Conservation (phyloP, 2,888 invertebrate species). For the Polydrusus pterygomalis region DNA sequence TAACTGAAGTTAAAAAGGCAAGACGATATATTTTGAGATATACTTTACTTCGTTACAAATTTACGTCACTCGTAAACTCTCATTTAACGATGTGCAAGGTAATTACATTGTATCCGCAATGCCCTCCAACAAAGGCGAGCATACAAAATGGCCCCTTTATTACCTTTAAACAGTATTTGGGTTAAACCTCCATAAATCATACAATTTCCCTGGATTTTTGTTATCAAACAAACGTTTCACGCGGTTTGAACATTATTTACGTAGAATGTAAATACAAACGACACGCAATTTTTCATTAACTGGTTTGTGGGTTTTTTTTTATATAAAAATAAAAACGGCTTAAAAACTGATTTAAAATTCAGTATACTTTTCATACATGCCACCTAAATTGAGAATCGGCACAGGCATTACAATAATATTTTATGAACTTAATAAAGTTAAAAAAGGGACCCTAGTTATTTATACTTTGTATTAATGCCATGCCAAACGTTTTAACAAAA, state of each 20-base stretch:
- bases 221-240: slow-evolving; percentile 2
- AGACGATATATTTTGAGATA: too few species aligned
- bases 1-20: too few species aligned
- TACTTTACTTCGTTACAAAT: too few species aligned
- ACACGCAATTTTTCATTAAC: slow-evolving; percentile 4
- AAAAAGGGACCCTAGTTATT: too few species aligned
- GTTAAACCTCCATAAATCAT: slow-evolving; percentile 11
- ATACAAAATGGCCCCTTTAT: slow-evolving; percentile 8
- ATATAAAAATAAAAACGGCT: too few species aligned
- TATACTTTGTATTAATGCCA: too few species aligned
- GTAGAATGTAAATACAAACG: background rate
- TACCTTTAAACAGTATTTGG: slow-evolving; percentile 1
- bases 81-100: background rate
- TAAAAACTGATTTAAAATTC: too few species aligned
- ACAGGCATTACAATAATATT: too few species aligned
- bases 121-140: background rate
- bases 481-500: too few species aligned
- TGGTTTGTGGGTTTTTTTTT: background rate
- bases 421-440: too few species aligned
- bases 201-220: background rate
- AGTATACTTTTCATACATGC: too few species aligned
- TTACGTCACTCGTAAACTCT: background rate
- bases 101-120: background rate
- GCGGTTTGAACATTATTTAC: background rate
- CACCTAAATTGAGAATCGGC: too few species aligned